Evolutionary conservation across 2,888 invertebrate genomes (phyloP), one percentile per base, ranked within the genome.

Genomic region (Lasioglossum pauxillum): DNA sequence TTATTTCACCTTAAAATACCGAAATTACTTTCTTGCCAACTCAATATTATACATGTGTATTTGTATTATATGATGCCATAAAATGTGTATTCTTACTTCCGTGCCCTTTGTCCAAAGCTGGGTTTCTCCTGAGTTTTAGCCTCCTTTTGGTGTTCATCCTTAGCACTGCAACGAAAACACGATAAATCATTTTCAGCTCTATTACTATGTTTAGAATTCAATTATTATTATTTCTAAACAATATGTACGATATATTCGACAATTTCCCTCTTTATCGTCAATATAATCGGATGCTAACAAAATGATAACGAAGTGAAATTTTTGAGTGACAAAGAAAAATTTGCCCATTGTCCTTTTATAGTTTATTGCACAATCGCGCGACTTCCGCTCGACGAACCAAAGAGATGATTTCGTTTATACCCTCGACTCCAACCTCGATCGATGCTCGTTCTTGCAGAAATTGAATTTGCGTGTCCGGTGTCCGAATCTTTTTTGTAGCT

Each of bases 81-180:
- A 4, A 1, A n/a, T n/a, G 57, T 49, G 23, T 79, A 77, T 93
- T 97, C 97, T 97, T 96, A 98, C 98, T 98, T 96, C 98, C 96
- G 95, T 98, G 98, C 53, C 98, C 98, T 95, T 98, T 98, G 95
- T 98, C 98, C 79, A 93, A 90, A 69, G 97, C 96, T 53, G 98
- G 97, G 95, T 98, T 98, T 86, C 97, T 96, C 80, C 98, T 96
- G 79, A 98, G 95, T 19, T 97, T 96, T 78, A 98, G 97, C 90
- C 98, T 96, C 84, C 97, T 96, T 90, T 98, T 98, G 46, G 98
- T 96, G 85, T 95, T 95, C 90, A 96, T 96, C 90, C 96, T 92
- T 46, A 94, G 91, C 57, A 90, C 95, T 95, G 92, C 31, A 88
- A 90, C 3, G 12, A n/a, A 38, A 41, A 31, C 19, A 19, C 3